These are phyloP conservation scores for Alentia gelatinosa DNA, from an alignment of 2,888 invertebrate species.

Conservation along the genomic window DNA sequence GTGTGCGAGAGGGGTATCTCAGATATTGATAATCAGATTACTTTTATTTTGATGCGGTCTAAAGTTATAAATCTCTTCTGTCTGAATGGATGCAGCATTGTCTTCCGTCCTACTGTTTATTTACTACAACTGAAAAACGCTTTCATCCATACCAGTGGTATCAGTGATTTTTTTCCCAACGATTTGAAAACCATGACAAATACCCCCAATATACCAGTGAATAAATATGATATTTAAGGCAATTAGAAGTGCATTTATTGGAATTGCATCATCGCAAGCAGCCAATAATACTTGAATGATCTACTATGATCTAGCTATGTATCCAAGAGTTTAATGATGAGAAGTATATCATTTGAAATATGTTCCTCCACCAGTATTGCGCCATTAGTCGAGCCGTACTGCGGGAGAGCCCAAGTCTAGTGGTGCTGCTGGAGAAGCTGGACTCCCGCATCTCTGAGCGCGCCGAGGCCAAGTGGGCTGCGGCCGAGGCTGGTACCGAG, in stretches of 20 bases:
- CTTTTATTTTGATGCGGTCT: too few species aligned
- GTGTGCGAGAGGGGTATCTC: too few species aligned
- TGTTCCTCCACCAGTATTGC: not conserved
- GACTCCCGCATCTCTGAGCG: constrained; percentile 16
- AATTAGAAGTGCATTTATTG: too few species aligned
- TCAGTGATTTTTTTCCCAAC: too few species aligned
- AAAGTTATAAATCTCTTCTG: too few species aligned
- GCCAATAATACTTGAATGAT: not conserved
- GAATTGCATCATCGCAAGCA: not conserved
- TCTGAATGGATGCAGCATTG: too few species aligned
- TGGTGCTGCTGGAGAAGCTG: constrained; percentile 17
- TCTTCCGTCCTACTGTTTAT: too few species aligned
- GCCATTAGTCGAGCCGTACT: not conserved
- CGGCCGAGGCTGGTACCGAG: not conserved
- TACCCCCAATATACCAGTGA: not conserved
- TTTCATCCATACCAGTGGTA: too few species aligned
- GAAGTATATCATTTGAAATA: not conserved
- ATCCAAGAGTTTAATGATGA: not conserved
- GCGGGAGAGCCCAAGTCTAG: constrained; percentile 15
- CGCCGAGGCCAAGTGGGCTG: not conserved
- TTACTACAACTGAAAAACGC: too few species aligned
- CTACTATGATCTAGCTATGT: too few species aligned
- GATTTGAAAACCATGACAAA: not conserved
- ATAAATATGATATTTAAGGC: too few species aligned
- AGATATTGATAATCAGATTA: too few species aligned